Base-by-base conservation (phyloP, 2,888 invertebrate species). In the Chymomyza amoena region DNA sequence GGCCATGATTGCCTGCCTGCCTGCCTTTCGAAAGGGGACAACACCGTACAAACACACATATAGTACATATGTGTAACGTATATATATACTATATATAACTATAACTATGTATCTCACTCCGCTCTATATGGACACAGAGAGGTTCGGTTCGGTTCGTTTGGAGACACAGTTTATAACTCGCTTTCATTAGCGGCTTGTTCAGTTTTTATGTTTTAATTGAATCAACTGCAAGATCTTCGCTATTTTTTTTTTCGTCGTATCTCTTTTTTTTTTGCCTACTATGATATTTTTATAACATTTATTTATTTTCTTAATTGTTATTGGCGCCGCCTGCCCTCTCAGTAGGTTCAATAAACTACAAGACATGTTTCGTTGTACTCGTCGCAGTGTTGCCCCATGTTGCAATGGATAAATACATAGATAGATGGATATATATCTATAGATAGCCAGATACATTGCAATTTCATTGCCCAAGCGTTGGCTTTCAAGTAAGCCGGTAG, bases 401-500 rank as follows among this genome's bases (percentile, higher is more conserved):
- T 78, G 87, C 85, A 87, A 87, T 45, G 13, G 10, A 39, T 78
- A 84, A 80, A 87, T 80, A 80, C 78, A 56, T 7, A 56, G 18
- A 18, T 20, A 18, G 6, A 56, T 9, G 7, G 5, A 6, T 51
- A 16, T 2, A 18, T 54, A 54, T 7, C 0, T 4, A 6, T 51
- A 16, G 5, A 18, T 54, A 54, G 16, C 0, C 18, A 45, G 39
- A 13, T 45, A 25, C 28, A 61, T 74, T 87, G 85, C 87, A 83
- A 76, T 80, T 81, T 64, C 59, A 65, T 65, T 67, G 73, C 52
- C 78, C 76, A 68, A 64, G 65, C 72, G 75, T 54, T 56, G 79
- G 73, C 81, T 83, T 85, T 82, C 81, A 82, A 84, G 67, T 79
- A 79, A 68, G 83, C 87, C 86, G 86, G 79, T 83, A 65, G 65